Evolutionary conservation across 1,140 invertebrate species (phyloP).

Genomic region (Heliothis subflexa): DNA sequence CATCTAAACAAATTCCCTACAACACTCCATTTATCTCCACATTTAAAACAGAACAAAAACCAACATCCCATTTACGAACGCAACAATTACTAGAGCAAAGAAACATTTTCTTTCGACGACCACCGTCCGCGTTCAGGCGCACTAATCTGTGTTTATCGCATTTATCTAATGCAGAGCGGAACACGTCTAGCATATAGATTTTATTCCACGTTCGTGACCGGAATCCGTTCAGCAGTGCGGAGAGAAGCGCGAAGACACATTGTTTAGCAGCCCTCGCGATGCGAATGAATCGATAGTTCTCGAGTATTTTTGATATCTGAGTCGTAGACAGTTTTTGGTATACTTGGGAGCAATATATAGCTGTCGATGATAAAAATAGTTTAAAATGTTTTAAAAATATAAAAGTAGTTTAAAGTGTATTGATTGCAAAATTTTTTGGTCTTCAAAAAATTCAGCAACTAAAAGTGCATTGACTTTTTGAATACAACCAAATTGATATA

Average conservation of each 20-base stretch:
- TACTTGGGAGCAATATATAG: too few species aligned
- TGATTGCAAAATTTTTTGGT: too few species aligned
- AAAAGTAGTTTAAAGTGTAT: too few species aligned
- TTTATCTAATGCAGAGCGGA: conserved; percentile 43
- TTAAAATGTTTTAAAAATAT: too few species aligned
- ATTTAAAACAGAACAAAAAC: too few species aligned
- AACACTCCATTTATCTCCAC: too few species aligned
- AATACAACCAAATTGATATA: too few species aligned
- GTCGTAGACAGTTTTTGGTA: background rate
- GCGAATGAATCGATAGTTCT: conserved; percentile 40
- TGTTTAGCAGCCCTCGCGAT: conserved; percentile 51
- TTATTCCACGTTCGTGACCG: conserved; percentile 49
- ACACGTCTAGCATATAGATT: conserved; percentile 52
- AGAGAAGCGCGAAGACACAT: conserved; percentile 54
- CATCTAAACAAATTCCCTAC: too few species aligned
- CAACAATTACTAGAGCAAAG: background rate
- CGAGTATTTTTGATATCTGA: conserved; percentile 1
- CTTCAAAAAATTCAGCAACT: too few species aligned
- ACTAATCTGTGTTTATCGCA: conserved; percentile 47
- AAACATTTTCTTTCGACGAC: background rate
- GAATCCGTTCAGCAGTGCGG: conserved; percentile 27
- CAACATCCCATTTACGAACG: too few species aligned
- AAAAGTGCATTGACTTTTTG: too few species aligned
- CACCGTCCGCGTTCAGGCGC: conserved; percentile 10
- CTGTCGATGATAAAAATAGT: too few species aligned